These are phyloP conservation scores for Epizoanthus stellaris DNA, from an alignment of 92 coral and sea anemone genomes.

Conservation along the genomic window DNA sequence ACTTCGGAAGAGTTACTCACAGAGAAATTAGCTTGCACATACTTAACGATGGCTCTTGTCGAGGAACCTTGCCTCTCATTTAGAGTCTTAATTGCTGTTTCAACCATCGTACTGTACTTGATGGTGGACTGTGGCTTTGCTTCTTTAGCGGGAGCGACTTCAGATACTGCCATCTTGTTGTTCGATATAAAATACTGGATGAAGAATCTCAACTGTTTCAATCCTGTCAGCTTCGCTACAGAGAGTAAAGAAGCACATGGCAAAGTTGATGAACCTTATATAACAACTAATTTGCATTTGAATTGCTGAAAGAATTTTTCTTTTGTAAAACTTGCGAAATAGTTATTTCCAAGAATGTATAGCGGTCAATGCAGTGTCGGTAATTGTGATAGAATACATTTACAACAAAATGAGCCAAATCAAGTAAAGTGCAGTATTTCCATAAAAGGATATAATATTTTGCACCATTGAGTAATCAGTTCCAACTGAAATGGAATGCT, in stretches of 20 bases:
- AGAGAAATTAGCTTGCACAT: constrained; percentile 68
- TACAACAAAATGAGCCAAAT: background rate
- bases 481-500: no score
- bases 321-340: background rate
- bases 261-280: constrained; percentile 3
- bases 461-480: no score
- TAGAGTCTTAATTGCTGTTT: constrained; percentile 72
- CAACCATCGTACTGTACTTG: constrained; percentile 88
- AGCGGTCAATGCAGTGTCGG: background rate
- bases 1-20: constrained; percentile 68
- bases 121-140: constrained; percentile 66
- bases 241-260: background rate
- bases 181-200: background rate
- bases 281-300: constrained; percentile 19
- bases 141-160: constrained; percentile 18
- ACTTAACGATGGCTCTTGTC: constrained; percentile 82
- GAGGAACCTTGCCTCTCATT: constrained; percentile 92
- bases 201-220: background rate
- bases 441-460: no score
- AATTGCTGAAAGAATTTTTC: constrained; percentile 10
- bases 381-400: background rate
- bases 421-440: background rate
- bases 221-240: background rate
- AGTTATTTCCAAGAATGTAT: background rate
- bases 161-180: constrained; percentile 33